Evolutionary conservation across 2,113 vertebrate species (phyloP).

Genomic region (Calidris pugnax): DNA sequence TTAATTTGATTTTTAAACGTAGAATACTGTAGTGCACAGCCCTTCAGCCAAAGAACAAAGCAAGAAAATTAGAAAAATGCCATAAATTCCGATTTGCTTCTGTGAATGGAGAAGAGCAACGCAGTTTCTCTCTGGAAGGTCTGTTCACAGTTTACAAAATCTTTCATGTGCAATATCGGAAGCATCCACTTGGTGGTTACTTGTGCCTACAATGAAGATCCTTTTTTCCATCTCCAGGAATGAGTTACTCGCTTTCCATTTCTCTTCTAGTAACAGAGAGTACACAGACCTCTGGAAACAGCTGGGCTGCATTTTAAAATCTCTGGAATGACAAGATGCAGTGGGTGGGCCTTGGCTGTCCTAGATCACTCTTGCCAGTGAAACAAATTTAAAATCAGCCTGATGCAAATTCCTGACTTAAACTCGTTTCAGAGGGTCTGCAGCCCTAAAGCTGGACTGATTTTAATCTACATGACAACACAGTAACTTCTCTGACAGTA

Average conservation of each 20-base stretch:
- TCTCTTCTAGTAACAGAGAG: not conserved
- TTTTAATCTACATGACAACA: not conserved
- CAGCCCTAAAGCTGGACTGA: not conserved
- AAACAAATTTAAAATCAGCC: not conserved
- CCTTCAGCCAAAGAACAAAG: not conserved
- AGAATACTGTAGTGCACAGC: not conserved
- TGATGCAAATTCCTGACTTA: not conserved
- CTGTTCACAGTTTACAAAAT: not conserved
- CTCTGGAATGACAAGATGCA: not conserved
- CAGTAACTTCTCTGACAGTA: not conserved
- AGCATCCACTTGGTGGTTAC: conserved; percentile 44
- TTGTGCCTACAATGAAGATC: not conserved
- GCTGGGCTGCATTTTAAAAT: not conserved
- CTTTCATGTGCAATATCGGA: not conserved
- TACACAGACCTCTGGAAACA: not conserved
- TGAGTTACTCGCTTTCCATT: not conserved
- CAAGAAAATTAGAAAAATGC: not conserved
- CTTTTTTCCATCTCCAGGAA: not conserved
- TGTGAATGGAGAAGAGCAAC: not conserved
- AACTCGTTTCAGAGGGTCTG: not conserved
- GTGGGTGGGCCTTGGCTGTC: not conserved
- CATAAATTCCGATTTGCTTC: not conserved
- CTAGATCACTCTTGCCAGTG: not conserved
- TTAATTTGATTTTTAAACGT: not conserved
- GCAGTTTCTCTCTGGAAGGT: not conserved